Evolutionary conservation across 1,140 invertebrate species (phyloP), one percentile per base, ranked within the genome.

Genomic region (Drosophila athabasca): DNA sequence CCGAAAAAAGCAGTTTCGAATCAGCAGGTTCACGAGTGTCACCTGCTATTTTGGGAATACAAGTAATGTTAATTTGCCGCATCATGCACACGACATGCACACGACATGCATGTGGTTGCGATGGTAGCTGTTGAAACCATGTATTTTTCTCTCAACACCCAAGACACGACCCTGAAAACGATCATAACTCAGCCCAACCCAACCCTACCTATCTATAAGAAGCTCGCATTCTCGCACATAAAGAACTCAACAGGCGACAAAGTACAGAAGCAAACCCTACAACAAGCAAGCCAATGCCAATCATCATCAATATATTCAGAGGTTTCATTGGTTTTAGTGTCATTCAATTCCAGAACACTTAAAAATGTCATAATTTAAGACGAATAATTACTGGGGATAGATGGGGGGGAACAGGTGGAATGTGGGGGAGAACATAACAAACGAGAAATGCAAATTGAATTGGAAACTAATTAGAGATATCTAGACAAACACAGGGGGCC

Each of bases 391-490:
- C 60, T 60, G 49, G 9, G 58, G 48, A 73, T 39, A 53, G 31
- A 59, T 39, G 53, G 15, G 31, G 41, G 49, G 24, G 24, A 31
- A 31, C 2, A 31, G 6, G 26, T 19, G 17, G 17, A 19, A 19
- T 19, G 31, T n/a, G 26, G 50, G 17, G 41, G 8, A 39, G 15
- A 41, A 54, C 29, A 51, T 53, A 48, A 46, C 39, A 58, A 67
- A 49, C 50, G 52, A 68, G 64, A 79, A 87, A 87, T 87, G 83
- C 83, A 87, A 87, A 87, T 87, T 88, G 64, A 88, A 88, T 87
- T 73, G 83, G 76, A 87, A 88, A 83, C 83, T 88, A 88, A 88
- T 87, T 87, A 87, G 67, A 83, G 71, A 83, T 87, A 88, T 83
- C 83, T 61, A 76, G 35, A 62, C 60, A 49, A 62, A 74, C 43